Evolutionary conservation across 2,113 vertebrate species (phyloP).

Genomic region (Ameiurus melas): DNA sequence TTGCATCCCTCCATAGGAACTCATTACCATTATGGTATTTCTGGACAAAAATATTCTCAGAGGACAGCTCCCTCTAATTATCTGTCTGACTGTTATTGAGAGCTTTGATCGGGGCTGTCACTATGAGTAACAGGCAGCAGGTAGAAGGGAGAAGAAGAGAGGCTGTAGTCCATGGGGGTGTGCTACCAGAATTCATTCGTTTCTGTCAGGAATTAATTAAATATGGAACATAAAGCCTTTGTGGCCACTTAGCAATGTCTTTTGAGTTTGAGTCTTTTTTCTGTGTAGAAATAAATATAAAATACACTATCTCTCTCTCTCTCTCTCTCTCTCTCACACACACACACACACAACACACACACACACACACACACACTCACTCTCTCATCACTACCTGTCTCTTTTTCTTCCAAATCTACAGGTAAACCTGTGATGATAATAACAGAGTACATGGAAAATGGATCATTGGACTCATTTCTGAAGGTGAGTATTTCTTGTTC

Average conservation of each 20-base stretch:
- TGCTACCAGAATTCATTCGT: slow-evolving; percentile 11
- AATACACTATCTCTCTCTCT: slow-evolving; percentile 30
- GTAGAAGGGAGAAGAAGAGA: slow-evolving; percentile 38
- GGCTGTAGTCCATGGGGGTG: slow-evolving; percentile 1
- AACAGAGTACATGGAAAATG: slow-evolving; percentile 99
- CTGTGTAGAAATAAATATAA: slow-evolving; percentile 27
- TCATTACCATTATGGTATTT: slow-evolving; percentile 58
- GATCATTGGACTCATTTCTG: slow-evolving; percentile 92
- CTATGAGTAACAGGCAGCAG: slow-evolving; percentile 60
- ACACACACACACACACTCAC: not conserved
- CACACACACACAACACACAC: not conserved
- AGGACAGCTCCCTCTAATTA: slow-evolving; percentile 58
- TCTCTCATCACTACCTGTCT: slow-evolving; percentile 28
- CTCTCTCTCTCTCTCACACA: slow-evolving; percentile 23
- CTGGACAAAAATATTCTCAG: slow-evolving; percentile 60
- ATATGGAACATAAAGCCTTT: slow-evolving; percentile 42
- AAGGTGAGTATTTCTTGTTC: slow-evolving; percentile 75
- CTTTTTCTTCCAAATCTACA: slow-evolving; percentile 48
- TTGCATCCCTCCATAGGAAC: slow-evolving; percentile 44
- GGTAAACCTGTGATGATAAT: slow-evolving; percentile 92
- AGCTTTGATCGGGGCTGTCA: slow-evolving; percentile 61
- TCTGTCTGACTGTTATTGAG: slow-evolving; percentile 61
- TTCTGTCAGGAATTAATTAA: slow-evolving; percentile 49
- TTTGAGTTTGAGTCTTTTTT: not conserved
- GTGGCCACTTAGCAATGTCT: slow-evolving; percentile 1